These are phyloP conservation scores for Drosophila dunni DNA, from an alignment of 1,140 invertebrate species.

Conservation along the genomic window DNA sequence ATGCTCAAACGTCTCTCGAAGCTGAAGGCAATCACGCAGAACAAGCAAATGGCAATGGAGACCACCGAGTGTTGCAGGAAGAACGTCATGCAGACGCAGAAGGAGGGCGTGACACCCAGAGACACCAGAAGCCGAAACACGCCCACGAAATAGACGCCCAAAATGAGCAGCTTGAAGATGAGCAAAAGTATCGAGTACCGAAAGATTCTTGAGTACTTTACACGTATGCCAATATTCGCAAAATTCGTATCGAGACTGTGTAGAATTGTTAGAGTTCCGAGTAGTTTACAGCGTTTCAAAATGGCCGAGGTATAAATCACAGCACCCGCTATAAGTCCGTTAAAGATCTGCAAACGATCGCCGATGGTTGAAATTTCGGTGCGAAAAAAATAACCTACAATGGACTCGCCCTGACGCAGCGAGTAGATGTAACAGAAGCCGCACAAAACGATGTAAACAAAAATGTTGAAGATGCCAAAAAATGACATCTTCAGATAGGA, in stretches of 20 bases:
- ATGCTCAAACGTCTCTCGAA: constrained; percentile 72
- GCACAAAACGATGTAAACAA: constrained; percentile 63
- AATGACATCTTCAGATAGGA: constrained; percentile 68
- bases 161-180: constrained; percentile 66
- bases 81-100: constrained; percentile 76
- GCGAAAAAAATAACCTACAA: constrained; percentile 75
- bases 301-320: constrained; percentile 70
- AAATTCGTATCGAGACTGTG: constrained; percentile 69
- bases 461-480: constrained; percentile 69
- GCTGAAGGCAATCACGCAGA: constrained; percentile 75
- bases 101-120: constrained; percentile 66
- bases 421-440: constrained; percentile 72
- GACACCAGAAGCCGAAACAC: constrained; percentile 70
- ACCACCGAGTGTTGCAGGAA: constrained; percentile 76
- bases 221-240: constrained; percentile 56
- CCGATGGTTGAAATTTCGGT: constrained; percentile 72
- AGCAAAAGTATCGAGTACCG: constrained; percentile 65
- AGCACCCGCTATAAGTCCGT: constrained; percentile 64
- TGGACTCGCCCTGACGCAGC: constrained; percentile 65
- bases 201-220: constrained; percentile 73
- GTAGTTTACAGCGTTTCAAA: constrained; percentile 60
- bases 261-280: constrained; percentile 62
- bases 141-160: constrained; percentile 72
- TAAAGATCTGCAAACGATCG: constrained; percentile 72
- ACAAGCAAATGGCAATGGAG: constrained; percentile 75